These are phyloP conservation scores for Dendronephthya gigantea DNA, from an alignment of 64 coral and sea anemone genomes.

Conservation along the genomic window DNA sequence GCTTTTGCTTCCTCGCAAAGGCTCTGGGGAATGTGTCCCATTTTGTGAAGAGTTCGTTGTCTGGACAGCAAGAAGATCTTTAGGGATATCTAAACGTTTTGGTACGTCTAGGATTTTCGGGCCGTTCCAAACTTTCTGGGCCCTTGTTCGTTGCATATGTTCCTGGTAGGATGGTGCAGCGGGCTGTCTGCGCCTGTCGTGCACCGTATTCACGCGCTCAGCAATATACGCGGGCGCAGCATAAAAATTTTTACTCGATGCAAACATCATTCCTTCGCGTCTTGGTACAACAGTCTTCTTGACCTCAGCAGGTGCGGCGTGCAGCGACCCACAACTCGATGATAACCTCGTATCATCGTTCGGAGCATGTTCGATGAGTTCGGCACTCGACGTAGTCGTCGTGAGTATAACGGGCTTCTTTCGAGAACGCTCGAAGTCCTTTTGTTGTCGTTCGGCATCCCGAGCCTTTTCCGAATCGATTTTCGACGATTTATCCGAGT, in stretches of 20 bases:
- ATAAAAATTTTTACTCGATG: constrained; percentile 2
- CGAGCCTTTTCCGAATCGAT: background rate
- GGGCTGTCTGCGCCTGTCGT: constrained; percentile 75
- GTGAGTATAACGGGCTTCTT: constrained; percentile 54
- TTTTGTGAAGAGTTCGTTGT: background rate
- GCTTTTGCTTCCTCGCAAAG: background rate
- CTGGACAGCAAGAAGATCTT: background rate
- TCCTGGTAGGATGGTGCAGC: constrained; percentile 90
- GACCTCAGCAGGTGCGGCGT: constrained; percentile 65
- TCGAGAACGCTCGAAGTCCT: background rate
- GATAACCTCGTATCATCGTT: background rate
- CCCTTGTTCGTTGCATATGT: constrained; percentile 79
- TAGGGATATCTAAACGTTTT: background rate
- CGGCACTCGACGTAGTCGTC: constrained; percentile 92
- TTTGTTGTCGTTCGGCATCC: background rate
- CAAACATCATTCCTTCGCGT: background rate
- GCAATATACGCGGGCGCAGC: constrained; percentile 54
- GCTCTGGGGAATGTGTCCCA: too few relatives aligned
- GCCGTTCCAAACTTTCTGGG: background rate
- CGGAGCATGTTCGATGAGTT: constrained; percentile 86
- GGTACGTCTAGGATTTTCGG: too few relatives aligned
- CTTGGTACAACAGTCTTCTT: background rate
- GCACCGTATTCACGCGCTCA: constrained; percentile 81
- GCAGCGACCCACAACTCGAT: constrained; percentile 10
- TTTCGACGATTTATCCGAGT: background rate